These are phyloP conservation scores for Mythimna ferrago DNA, from an alignment of 2,888 invertebrate genomes.

Conservation along the genomic window DNA sequence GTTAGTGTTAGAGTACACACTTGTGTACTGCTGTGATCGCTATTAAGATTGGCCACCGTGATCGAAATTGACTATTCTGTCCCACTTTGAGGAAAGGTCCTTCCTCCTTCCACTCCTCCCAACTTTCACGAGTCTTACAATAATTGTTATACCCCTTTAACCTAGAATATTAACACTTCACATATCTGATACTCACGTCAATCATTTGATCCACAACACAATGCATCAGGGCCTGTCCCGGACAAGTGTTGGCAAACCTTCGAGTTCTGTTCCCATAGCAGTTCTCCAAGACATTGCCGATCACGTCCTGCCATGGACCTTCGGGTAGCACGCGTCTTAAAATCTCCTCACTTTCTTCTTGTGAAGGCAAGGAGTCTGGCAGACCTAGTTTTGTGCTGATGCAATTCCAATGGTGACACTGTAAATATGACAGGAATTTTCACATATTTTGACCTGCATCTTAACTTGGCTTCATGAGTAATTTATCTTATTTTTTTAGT, in stretches of 20 bases:
- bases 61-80: no score
- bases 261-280: conserved; percentile 76
- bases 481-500: no score
- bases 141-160: no score
- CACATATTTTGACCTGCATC: not conserved
- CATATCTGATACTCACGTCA: conserved; percentile 68
- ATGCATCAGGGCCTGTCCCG: conserved; percentile 82
- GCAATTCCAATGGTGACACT: conserved; percentile 85
- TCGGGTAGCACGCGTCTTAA: conserved; percentile 72
- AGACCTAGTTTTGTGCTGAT: conserved; percentile 77
- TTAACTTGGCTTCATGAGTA: no score
- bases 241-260: conserved; percentile 79
- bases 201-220: conserved; percentile 83
- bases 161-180: no score
- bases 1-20: no score
- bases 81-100: no score
- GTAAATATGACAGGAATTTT: conserved; percentile 32
- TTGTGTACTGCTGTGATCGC: no score
- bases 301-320: conserved; percentile 74
- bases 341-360: conserved; percentile 61
- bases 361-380: conserved; percentile 71
- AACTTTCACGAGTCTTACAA: no score
- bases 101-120: no score
- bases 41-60: no score
- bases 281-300: conserved; percentile 67